phyloP scores from a whole-genome alignment of 2,113 vertebrate genomes.

The Sarotherodon lohbergeri region DNA sequence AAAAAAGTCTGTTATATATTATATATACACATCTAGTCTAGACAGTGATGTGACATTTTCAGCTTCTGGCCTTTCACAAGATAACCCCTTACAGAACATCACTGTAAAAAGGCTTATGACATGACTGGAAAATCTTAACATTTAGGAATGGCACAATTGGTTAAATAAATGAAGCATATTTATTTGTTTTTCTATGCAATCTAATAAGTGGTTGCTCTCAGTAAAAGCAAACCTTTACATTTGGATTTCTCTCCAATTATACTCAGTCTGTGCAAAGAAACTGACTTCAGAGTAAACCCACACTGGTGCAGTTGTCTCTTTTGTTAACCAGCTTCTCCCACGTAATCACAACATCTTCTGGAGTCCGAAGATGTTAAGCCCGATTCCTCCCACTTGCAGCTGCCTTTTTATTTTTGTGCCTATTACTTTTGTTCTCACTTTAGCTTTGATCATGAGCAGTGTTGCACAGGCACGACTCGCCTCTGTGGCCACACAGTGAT shows the following conservation, averaged over 20 bases:
- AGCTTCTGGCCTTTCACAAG: not conserved
- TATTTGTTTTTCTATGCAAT: not conserved
- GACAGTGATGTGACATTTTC: not conserved
- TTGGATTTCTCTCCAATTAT: not conserved
- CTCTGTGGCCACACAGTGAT: not conserved
- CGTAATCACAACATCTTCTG: constrained; percentile 32
- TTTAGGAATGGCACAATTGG: not conserved
- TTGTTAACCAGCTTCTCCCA: constrained; percentile 36
- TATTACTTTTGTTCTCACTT: constrained; percentile 25
- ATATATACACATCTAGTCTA: not conserved
- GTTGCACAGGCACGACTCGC: not conserved
- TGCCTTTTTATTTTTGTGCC: constrained; percentile 16
- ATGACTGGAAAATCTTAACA: not conserved
- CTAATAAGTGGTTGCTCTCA: not conserved
- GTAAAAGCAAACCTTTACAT: not conserved
- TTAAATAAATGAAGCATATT: not conserved
- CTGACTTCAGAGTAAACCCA: constrained; percentile 16
- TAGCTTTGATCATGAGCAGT: not conserved
- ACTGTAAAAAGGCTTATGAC: not conserved
- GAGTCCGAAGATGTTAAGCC: constrained; percentile 30
- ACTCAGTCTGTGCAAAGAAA: not conserved
- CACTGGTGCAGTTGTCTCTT: constrained; percentile 31
- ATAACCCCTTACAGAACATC: not conserved
- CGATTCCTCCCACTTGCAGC: constrained; percentile 61
- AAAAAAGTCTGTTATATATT: not conserved